These are phyloP conservation scores for Contarinia nasturtii DNA, from an alignment of 1,140 invertebrate genomes.

Conservation along the genomic window DNA sequence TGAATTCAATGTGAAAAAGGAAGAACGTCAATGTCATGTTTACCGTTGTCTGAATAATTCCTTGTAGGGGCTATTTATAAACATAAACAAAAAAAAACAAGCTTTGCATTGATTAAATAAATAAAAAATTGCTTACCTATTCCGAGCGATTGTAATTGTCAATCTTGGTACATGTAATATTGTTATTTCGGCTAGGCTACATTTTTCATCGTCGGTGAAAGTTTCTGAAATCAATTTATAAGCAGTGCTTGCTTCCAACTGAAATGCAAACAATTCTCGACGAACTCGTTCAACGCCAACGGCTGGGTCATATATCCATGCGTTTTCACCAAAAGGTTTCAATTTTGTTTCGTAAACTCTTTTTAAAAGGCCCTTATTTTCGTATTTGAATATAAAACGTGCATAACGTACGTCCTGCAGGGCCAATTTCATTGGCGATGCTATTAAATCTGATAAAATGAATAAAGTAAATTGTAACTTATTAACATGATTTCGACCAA, in stretches of 20 bases:
- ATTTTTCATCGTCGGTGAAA: slow-evolving; percentile 35
- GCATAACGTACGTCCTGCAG: not conserved
- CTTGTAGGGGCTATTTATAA: slow-evolving; percentile 31
- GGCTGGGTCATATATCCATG: slow-evolving; percentile 24
- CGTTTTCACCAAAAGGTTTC: slow-evolving; percentile 26
- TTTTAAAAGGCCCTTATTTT: no score
- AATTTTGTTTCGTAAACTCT: slow-evolving; percentile 25
- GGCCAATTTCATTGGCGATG: not conserved
- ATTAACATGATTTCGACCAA: no score
- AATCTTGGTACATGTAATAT: slow-evolving; percentile 31
- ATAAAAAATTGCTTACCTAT: no score
- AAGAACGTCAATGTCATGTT: no score
- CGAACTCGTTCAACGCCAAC: slow-evolving; percentile 30
- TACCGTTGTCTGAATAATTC: slow-evolving; percentile 31
- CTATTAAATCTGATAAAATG: no score
- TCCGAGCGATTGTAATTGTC: slow-evolving; percentile 28
- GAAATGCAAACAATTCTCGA: slow-evolving; percentile 31
- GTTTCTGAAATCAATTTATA: slow-evolving; percentile 35
- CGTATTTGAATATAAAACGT: no score
- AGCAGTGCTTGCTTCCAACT: slow-evolving; percentile 30
- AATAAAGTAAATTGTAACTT: no score
- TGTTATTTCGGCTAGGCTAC: slow-evolving; percentile 30
- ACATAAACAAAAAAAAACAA: no score
- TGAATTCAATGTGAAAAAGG: no score
- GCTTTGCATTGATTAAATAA: no score